Percentiles rank a stretch among this genome's conserved stretches.
phyloP scores from a whole-genome alignment of 1,140 invertebrate species.

The Drosophila pandora region DNA sequence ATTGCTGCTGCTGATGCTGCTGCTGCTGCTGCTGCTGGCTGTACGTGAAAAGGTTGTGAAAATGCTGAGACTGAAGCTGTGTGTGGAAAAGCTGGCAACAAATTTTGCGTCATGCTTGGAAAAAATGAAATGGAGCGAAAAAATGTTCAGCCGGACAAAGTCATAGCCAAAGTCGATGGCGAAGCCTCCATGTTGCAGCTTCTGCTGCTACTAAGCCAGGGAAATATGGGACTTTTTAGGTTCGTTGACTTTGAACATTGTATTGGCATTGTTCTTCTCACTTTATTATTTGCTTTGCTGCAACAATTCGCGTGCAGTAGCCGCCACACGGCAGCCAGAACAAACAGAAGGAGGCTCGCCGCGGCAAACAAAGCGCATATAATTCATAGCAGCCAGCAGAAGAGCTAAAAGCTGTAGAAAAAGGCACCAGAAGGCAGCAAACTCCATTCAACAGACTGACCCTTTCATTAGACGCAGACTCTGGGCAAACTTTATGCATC shows the following conservation, averaged over 20 bases:
- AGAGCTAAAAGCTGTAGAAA: constrained; percentile 5
- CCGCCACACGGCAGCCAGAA: constrained; percentile 39
- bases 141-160: constrained; percentile 78
- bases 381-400: constrained; percentile 68
- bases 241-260: constrained; percentile 80
- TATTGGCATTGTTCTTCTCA: constrained; percentile 82
- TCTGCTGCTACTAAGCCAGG: constrained; percentile 56
- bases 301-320: constrained; percentile 79
- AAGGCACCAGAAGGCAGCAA: constrained; percentile 9
- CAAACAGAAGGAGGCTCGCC: constrained; percentile 33
- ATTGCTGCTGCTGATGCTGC: constrained; percentile 19
- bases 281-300: constrained; percentile 80
- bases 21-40: constrained; percentile 38
- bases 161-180: constrained; percentile 54
- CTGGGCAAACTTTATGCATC: constrained; percentile 76
- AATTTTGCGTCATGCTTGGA: constrained; percentile 81
- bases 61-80: constrained; percentile 58
- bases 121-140: constrained; percentile 82
- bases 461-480: constrained; percentile 77
- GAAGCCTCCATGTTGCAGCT: constrained; percentile 5
- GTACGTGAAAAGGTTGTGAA: constrained; percentile 81
- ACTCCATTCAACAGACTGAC: constrained; percentile 53
- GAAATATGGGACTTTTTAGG: constrained; percentile 82
- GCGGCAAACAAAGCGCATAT: constrained; percentile 77
- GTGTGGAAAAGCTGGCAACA: constrained; percentile 79